Percentiles rank a stretch among this genome's conserved stretches.
phyloP scores from a whole-genome alignment of 2,113 vertebrate species.

The Eclectus roratus region DNA sequence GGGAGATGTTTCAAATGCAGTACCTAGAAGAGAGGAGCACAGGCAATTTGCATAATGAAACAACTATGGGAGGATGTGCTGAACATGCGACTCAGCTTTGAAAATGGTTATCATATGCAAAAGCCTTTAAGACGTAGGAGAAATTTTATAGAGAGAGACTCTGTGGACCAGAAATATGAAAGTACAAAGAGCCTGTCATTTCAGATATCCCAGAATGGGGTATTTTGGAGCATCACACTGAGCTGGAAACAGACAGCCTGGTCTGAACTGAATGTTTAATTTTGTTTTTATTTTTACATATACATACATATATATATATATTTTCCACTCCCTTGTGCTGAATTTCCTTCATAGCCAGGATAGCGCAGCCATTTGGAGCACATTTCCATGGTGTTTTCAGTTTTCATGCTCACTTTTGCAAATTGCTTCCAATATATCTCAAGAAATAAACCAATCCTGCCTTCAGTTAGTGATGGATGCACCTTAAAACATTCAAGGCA shows the following conservation, averaged over 20 bases:
- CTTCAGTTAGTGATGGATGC: not conserved
- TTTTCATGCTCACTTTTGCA: constrained; percentile 6
- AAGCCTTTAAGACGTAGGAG: not conserved
- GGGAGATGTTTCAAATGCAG: not conserved
- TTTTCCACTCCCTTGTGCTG: not conserved
- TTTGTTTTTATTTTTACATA: not conserved
- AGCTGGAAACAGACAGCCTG: not conserved
- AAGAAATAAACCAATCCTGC: not conserved
- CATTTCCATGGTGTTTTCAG: not conserved
- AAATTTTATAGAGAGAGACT: not conserved
- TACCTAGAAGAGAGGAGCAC: not conserved
- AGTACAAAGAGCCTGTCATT: not conserved
- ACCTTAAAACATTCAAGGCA: constrained; percentile 1
- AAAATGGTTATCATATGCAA: not conserved
- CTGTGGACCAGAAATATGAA: not conserved
- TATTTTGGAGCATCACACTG: not conserved
- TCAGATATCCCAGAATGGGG: not conserved
- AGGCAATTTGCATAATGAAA: constrained; percentile 17
- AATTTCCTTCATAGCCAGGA: not conserved
- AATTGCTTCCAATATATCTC: constrained; percentile 4
- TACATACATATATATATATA: too few relatives aligned
- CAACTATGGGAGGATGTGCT: not conserved
- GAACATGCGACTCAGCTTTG: not conserved
- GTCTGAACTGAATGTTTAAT: not conserved
- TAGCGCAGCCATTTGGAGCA: not conserved